Conservation (phyloP, 2,888 invertebrate species). For the Drosophila pseudotakahashii region DNA sequence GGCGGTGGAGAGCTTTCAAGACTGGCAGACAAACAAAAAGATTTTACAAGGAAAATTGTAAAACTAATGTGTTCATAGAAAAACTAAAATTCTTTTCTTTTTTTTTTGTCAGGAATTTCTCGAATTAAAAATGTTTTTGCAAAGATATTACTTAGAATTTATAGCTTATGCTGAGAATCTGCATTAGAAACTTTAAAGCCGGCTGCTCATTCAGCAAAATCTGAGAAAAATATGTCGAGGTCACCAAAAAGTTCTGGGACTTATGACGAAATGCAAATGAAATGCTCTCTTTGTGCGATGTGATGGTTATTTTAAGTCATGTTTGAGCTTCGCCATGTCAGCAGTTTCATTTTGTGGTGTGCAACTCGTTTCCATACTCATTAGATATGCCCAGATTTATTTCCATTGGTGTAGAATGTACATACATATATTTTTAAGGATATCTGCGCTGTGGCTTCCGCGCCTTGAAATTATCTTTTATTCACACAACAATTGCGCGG, state of each 20-base stretch:
- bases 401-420: background rate
- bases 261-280: conserved; percentile 17
- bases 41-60: background rate
- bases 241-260: background rate
- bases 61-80: background rate
- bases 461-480: conserved; percentile 10
- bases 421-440: conserved; percentile 1
- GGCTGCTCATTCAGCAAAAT: background rate
- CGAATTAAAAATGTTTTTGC: no score
- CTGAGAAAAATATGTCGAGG: background rate
- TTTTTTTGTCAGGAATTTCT: no score
- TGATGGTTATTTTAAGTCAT: background rate
- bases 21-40: background rate
- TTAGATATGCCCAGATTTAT: conserved; percentile 13
- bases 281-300: background rate
- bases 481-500: conserved; percentile 20
- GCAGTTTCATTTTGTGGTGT: background rate
- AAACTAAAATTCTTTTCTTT: background rate
- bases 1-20: conserved; percentile 18
- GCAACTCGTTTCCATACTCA: conserved; percentile 1
- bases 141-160: no score
- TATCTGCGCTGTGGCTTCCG: conserved; percentile 3
- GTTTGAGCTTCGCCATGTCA: background rate
- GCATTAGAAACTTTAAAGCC: background rate
- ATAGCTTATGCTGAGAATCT: background rate